Evolutionary conservation across 2,888 invertebrate species (phyloP), one percentile per base, ranked within the genome.

Genomic region (Thecophora atra): DNA sequence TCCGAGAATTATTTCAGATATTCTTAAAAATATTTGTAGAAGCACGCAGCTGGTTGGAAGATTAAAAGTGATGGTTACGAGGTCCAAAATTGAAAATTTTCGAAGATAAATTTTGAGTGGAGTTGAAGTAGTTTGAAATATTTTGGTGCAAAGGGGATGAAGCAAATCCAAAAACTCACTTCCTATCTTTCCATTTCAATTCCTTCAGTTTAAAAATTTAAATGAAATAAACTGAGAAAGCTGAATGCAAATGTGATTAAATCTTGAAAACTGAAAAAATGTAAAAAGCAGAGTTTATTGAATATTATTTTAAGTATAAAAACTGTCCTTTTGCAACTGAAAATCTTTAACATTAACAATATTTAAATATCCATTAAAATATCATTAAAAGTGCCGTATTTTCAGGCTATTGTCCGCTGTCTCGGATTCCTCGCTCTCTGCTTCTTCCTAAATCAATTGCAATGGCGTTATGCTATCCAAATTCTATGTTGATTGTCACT

Each of bases 331-430:
- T 67, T 54, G 54, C 3, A 37, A n/a, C n/a, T n/a, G n/a, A n/a
- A n/a, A n/a, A n/a, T n/a, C n/a, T n/a, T n/a, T n/a, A n/a, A n/a
- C n/a, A n/a, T n/a, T n/a, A n/a, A n/a, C n/a, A n/a, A n/a, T n/a
- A n/a, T n/a, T n/a, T n/a, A n/a, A n/a, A n/a, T n/a, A n/a, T n/a
- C 74, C 78, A 78, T 78, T 78, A 78, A 78, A 78, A 78, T 75
- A 78, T 77, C 78, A 78, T 78, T 78, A 78, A 71, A 21, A 37
- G 37, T 37, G 37, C 37, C 37, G n/a, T 2, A 6, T 37, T 11
- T 37, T 37, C 37, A 37, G 37, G 11, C 37, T 37, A 6, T n/a
- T 37, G 11, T 37, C 37, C 37, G 37, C 37, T 37, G 37, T 37
- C n/a, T n/a, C n/a, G n/a, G n/a, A 37, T 37, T 0, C 11, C 37